Evolutionary conservation across 2,888 invertebrate genomes (phyloP), one percentile per base, ranked within the genome.

Genomic region (Auanema freiburgensis): DNA sequence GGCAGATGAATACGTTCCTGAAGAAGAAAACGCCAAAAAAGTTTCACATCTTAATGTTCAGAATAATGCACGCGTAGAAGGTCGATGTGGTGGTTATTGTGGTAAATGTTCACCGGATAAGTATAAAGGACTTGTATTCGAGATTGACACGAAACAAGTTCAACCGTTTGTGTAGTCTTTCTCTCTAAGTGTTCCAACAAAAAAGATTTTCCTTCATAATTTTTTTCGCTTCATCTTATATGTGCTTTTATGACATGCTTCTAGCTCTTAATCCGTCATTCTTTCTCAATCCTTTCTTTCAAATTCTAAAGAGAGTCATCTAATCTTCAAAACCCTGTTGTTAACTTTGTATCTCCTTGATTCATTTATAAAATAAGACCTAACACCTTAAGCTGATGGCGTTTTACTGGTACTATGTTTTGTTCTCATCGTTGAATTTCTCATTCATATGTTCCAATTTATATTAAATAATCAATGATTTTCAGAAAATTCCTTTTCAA

Each of bases 41-140:
- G 21, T 14, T 33, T 11, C 41, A 12, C 43, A 18, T 40, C 8
- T 33, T 24, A 10, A 44, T 25, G 71, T 81, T 50, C 65, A 82
- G 82, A 79, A 80, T 65, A 82, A 82, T 59, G 77, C 80, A 6
- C 59, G 67, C 21, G 73, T 82, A 57, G 69, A 71, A 50, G 82
- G 82, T 14, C 68, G 66, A 3, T 82, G 82, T 65, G 82, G 82
- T 16, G 82, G 82, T 5, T 82, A 78, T 58, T 82, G 82, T 67
- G 82, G 82, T 16, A 77, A 81, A 57, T 82, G 82, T 65, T 60
- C 76, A 3, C 82, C 82, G 1, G 82, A 82, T 59, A 66, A 72
- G 33, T 82, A 74, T 72, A 82, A 83, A 57, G 82, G 82, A 16
- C 75, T 82, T 33, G 75, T 83, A 8, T 74, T 82, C 52, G 80